Evolutionary conservation across 1,140 invertebrate genomes (phyloP).

Genomic region (Halesus radiatus): DNA sequence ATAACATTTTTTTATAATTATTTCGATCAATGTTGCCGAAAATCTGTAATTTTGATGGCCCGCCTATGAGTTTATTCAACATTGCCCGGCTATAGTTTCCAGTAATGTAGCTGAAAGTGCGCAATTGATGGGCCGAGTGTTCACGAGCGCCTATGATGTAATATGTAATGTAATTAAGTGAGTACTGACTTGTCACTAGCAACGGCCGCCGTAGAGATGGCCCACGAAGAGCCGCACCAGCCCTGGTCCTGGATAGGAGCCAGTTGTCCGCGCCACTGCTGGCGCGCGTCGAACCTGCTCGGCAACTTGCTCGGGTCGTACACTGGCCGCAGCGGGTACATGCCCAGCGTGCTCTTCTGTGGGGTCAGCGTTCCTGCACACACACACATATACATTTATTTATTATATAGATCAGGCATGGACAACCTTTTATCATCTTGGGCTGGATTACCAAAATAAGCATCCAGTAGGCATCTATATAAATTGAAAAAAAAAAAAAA

Average conservation of each 20-base stretch:
- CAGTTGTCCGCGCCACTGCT: constrained; percentile 81
- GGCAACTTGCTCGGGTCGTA: constrained; percentile 75
- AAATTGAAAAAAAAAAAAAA: no score
- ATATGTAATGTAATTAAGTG: neutral
- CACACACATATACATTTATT: neutral
- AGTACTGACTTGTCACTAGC: constrained; percentile 78
- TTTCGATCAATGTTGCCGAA: no score
- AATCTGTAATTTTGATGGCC: no score
- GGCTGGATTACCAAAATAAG: no score
- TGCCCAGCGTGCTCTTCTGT: constrained; percentile 74
- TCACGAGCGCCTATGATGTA: neutral
- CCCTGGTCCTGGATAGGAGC: constrained; percentile 87
- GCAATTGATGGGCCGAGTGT: no score
- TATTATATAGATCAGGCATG: no score
- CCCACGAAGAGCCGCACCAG: constrained; percentile 95
- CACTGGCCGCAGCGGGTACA: constrained; percentile 77
- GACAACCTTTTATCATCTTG: no score
- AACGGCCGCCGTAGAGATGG: constrained; percentile 87
- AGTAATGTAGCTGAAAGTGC: no score
- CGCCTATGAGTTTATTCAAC: no score
- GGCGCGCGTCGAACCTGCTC: constrained; percentile 80
- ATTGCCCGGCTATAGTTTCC: no score
- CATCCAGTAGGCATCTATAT: no score
- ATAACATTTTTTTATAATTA: no score
- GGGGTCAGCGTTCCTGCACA: constrained; percentile 72